Base-by-base conservation (phyloP, 37 sponge, comb jelly and placozoan genomes). In the Ephydatia muelleri region DNA sequence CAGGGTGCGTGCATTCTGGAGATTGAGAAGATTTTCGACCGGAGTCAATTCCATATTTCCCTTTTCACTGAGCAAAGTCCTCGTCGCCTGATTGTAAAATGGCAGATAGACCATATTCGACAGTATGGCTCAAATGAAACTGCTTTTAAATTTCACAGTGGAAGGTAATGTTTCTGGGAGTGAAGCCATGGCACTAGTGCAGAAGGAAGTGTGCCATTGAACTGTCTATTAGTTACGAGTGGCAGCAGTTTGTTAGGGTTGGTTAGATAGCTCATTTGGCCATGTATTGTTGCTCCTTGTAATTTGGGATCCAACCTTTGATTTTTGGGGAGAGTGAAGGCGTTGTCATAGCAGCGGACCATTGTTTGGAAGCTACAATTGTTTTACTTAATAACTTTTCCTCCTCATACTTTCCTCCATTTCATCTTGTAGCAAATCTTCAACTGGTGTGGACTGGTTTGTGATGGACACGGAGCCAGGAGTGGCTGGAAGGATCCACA, bases 101-200 rank as follows among this genome's bases (percentile, higher is more conserved):
- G 94, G 94, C 94, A 94, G 83, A 94, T 94, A 73, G 94, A 94
- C 73, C 94, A 94, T 83, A 65, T 94, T 14, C 37, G 94, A 72
- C 89, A 88, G 40, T 94, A 94, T 74, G 94, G 94, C 11, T 87
- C 94, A 32, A 87, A 87, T 38, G 73, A 90, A 2, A 64, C 76
- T 31, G 91, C 89, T 23, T 85, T 94, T 76, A 94, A 94, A 68
- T 84, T 94, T 30, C 87, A 94, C 36, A 87, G 85, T 36, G 94
- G 94, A 77, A 90, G 88, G 94, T 90, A 38, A 72, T 72, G 36
- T 11, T 14, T n/a, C n/a, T n/a, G n/a, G n/a, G n/a, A n/a, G n/a
- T n/a, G n/a, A n/a, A n/a, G n/a, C n/a, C n/a, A n/a, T n/a, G n/a
- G n/a, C n/a, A n/a, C n/a, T n/a, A n/a, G n/a, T n/a, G n/a, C n/a